Evolutionary conservation across 2,113 vertebrate species (phyloP), one percentile per base, ranked within the genome.

Genomic region (chimpanzee (Pan troglodytes)): DNA sequence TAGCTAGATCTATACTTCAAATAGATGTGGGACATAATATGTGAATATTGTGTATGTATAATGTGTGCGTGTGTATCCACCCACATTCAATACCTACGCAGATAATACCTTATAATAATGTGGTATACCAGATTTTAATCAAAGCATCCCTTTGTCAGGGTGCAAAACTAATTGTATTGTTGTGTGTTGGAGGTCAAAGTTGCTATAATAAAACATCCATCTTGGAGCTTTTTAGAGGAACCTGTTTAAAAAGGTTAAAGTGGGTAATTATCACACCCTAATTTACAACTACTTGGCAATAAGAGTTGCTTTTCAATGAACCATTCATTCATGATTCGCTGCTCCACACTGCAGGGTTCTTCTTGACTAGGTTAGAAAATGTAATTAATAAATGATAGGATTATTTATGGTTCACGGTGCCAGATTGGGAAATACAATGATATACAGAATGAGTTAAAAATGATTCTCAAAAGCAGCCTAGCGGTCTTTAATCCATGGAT

Each of bases 321-420:
- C 98, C 98, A 95, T 99, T 98, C 97, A 98, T 98, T 98, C 98
- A 98, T 97, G 98, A 98, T 98, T 98, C 96, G 95, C 98, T 98
- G 98, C 98, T 98, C 98, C 98, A 98, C 98, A 93, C 98, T 94
- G 97, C 97, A 92, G 98, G 98, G 96, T 98, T 98, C 98, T 98
- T 98, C 98, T 98, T 98, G 98, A 98, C 98, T 98, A 97, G 98
- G 98, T 98, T 98, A 98, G 98, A 98, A 98, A 98, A 98, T 97
- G 98, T 98, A 98, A 99, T 99, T 98, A 99, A 99, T 99, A 99
- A 99, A 99, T 98, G 98, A 98, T 98, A 98, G 99, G 98, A 99
- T 99, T 99, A 99, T 99, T 98, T 98, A 99, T 98, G 98, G 99
- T 98, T 99, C 98, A 97, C 0, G 93, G 98, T 98, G 98, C 98